These are phyloP conservation scores for Laothoe populi DNA, from an alignment of 2,888 invertebrate species.

Conservation along the genomic window DNA sequence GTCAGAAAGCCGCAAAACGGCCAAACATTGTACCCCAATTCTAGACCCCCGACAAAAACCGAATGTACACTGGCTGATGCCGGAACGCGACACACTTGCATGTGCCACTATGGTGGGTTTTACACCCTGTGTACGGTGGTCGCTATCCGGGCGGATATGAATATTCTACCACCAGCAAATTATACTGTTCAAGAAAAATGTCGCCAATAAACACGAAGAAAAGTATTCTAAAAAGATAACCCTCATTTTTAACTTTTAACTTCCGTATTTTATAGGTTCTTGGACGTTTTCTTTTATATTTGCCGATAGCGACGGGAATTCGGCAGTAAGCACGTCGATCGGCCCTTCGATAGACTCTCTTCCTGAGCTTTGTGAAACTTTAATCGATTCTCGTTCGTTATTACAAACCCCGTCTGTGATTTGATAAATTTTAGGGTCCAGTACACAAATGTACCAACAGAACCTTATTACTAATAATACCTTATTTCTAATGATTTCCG, in stretches of 20 bases:
- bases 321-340: background rate
- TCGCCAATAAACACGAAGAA: background rate
- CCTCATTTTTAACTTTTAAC: background rate
- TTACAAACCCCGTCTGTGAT: conserved; percentile 57
- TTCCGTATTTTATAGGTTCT: conserved; percentile 31
- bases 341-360: background rate
- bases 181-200: background rate
- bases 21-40: too few species aligned
- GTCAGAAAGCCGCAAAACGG: too few species aligned
- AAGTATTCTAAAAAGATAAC: background rate
- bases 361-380: conserved; percentile 57
- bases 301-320: conserved; percentile 52
- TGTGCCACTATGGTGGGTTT: too few species aligned
- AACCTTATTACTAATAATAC: too few species aligned
- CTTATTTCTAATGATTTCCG: too few species aligned
- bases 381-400: conserved; percentile 64
- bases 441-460: too few species aligned
- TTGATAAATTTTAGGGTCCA: conserved; percentile 66
- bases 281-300: conserved; percentile 55
- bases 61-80: too few species aligned
- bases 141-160: too few species aligned
- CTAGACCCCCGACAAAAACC: too few species aligned
- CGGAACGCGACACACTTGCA: too few species aligned
- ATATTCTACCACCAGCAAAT: too few species aligned
- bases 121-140: too few species aligned